Base-by-base conservation (phyloP, 2,113 vertebrate genomes). In the Pachyramphus minor region DNA sequence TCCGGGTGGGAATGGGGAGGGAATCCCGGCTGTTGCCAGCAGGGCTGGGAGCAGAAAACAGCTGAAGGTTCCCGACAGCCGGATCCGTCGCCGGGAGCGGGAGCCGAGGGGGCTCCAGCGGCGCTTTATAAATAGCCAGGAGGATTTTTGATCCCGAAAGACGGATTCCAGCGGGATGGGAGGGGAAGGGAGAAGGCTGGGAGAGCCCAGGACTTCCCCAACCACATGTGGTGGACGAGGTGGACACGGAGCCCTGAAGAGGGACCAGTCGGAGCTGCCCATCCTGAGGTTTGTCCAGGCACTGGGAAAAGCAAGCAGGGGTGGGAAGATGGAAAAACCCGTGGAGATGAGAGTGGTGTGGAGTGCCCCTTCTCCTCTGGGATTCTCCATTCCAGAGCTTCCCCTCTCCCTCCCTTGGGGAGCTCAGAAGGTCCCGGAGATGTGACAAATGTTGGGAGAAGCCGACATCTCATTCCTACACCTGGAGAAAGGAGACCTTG, bases 51-150 rank as follows among this genome's bases (percentile, higher is more conserved):
- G 78, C 0, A 31, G 68, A 9, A 78, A 92, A 95, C 96, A 96
- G 96, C 97, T 97, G 97, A 87, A 59, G n/a, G 45, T 62, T 14
- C 15, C 15, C 18, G 60, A 66, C 84, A 89, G 81, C 68, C 31
- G 0, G 50, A 87, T 85, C 93, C 35, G 28, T 79, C 93, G 21
- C 75, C 12, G 42, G 5, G 42, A 78, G 72, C 19, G 1, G 59
- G 79, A 83, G 88, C 60, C 21, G 74, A 89, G 80, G 56, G 68
- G 77, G 83, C 55, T 42, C 35, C 11, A 30, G 4, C 6, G 27
- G n/a, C 1, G 11, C 66, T 95, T 93, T 96, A 97, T 95, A 97
- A 97, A 97, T 96, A 97, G 95, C 90, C 22, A 0, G 62, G 3
- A 31, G 81, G 80, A 92, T 87, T 95, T 93, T 74, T 30, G 87